phyloP scores from a whole-genome alignment of 1,140 invertebrate genomes.

The Zaprionus vittiger region DNA sequence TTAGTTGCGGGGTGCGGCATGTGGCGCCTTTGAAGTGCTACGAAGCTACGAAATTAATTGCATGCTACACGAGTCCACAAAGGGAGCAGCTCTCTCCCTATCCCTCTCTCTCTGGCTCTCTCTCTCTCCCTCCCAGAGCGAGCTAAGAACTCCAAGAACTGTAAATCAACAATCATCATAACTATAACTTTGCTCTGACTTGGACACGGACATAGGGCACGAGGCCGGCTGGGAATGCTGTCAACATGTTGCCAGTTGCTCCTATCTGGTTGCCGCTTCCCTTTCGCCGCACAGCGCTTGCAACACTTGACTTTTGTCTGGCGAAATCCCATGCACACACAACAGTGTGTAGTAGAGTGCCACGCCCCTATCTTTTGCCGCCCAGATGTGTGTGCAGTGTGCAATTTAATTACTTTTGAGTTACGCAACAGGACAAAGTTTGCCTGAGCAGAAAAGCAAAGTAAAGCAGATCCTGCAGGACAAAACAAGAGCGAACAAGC shows the following conservation, averaged over 20 bases:
- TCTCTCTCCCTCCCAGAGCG: neutral
- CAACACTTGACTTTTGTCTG: conserved; percentile 72
- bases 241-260: conserved; percentile 73
- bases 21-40: conserved; percentile 68
- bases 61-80: conserved; percentile 68
- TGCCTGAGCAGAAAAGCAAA: conserved; percentile 6
- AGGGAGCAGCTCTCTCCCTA: conserved; percentile 3
- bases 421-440: conserved; percentile 76
- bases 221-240: conserved; percentile 36
- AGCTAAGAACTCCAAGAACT: conserved; percentile 56
- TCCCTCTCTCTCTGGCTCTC: neutral
- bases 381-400: conserved; percentile 68
- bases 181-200: conserved; percentile 65
- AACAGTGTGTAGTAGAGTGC: conserved; percentile 7
- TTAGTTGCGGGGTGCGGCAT: conserved; percentile 61
- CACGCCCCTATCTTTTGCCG: conserved; percentile 32
- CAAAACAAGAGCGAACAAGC: conserved; percentile 12
- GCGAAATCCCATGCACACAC: conserved; percentile 19
- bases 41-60: conserved; percentile 73
- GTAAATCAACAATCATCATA: conserved; percentile 82
- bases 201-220: conserved; percentile 25
- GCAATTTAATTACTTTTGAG: conserved; percentile 81
- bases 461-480: conserved; percentile 31
- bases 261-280: conserved; percentile 24
- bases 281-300: conserved; percentile 44